Conservation (phyloP, 2,113 vertebrate genomes). For the Ophiodon elongatus region DNA sequence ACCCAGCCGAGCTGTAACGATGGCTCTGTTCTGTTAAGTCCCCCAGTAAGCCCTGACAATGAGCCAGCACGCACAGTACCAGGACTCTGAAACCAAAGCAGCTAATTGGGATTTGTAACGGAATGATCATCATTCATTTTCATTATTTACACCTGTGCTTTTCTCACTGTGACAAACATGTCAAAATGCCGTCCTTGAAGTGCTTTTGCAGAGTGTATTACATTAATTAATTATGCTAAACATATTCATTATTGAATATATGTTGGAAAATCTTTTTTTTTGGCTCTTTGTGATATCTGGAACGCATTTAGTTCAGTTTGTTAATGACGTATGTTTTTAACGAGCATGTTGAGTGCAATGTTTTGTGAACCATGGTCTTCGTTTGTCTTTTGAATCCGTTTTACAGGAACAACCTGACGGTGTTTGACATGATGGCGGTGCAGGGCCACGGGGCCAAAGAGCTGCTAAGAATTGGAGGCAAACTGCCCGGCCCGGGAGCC, state of each 20-base stretch:
- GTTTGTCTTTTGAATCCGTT: not conserved
- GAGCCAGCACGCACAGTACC: too few species aligned
- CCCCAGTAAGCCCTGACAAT: not conserved
- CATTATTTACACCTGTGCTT: too few species aligned
- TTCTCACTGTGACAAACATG: too few species aligned
- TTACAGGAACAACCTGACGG: slow-evolving; percentile 95
- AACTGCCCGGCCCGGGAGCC: slow-evolving; percentile 90
- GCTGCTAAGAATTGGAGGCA: slow-evolving; percentile 92
- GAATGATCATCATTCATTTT: too few species aligned
- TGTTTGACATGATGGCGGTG: slow-evolving; percentile 91
- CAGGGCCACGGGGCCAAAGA: slow-evolving; percentile 94
- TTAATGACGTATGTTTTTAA: not conserved
- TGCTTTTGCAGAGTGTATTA: not conserved
- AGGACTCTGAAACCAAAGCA: too few species aligned
- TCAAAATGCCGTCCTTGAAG: too few species aligned
- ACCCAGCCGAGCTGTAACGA: not conserved
- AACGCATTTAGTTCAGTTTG: not conserved
- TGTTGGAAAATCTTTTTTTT: too few species aligned
- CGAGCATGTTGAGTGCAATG: not conserved
- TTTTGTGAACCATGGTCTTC: not conserved
- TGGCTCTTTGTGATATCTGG: not conserved
- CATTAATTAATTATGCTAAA: not conserved
- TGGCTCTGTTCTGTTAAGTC: not conserved
- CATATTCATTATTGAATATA: not conserved
- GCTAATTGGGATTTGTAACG: too few species aligned